Percentiles rank a stretch among this genome's conserved stretches.
Evolutionary conservation across 1,140 invertebrate species (phyloP).

Genomic region (Hesperophylax magnus): DNA sequence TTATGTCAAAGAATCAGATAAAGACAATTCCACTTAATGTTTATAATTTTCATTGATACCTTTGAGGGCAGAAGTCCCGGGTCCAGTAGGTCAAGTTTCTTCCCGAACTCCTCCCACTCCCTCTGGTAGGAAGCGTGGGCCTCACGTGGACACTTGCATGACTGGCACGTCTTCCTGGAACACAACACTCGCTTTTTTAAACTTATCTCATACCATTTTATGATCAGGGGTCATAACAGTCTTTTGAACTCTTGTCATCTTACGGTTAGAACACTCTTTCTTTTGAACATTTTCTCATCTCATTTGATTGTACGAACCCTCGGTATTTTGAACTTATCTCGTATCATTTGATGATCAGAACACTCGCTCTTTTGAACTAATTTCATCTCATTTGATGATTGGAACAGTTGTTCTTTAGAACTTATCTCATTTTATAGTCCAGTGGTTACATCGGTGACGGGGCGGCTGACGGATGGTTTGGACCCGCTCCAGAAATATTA

Average conservation of each 20-base stretch:
- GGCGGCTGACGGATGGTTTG: neutral
- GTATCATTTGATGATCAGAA: too few relatives aligned
- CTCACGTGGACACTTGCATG: conserved; percentile 90
- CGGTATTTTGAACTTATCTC: too few relatives aligned
- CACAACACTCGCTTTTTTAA: neutral
- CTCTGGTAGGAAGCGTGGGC: conserved; percentile 90
- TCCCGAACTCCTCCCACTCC: conserved; percentile 86
- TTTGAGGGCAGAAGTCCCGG: conserved; percentile 79
- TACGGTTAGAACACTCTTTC: too few relatives aligned
- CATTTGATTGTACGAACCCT: too few relatives aligned
- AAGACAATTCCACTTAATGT: too few relatives aligned
- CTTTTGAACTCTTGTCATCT: too few relatives aligned
- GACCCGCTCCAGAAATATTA: conserved; percentile 14
- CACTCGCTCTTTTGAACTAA: too few relatives aligned
- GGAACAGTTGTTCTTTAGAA: neutral
- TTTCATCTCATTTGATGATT: neutral
- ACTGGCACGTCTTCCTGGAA: conserved; percentile 86
- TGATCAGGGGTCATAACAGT: too few relatives aligned
- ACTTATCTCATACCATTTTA: neutral
- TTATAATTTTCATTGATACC: conserved; percentile 59
- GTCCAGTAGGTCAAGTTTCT: conserved; percentile 83
- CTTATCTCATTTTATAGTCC: neutral
- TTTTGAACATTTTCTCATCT: too few relatives aligned
- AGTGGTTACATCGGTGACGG: neutral
- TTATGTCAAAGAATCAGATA: too few relatives aligned